Conservation (phyloP, 2,888 invertebrate species). For the Autographa gamma region DNA sequence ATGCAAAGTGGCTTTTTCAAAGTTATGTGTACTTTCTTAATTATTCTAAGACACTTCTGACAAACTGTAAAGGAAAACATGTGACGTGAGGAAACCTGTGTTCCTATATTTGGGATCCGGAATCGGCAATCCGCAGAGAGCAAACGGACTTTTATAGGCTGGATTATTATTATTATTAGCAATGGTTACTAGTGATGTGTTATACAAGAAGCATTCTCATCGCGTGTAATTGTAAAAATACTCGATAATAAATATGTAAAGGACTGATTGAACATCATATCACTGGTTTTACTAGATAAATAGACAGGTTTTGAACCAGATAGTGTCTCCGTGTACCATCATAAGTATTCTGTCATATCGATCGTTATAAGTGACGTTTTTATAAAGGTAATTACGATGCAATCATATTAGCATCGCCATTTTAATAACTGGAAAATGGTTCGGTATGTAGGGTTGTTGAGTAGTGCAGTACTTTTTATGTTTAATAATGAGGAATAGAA, state of each 20-base stretch:
- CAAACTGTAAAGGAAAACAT: too few species aligned
- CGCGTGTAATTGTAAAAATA: slow-evolving; percentile 12
- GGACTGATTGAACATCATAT: slow-evolving; percentile 2
- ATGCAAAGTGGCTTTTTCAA: too few species aligned
- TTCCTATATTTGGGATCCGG: too few species aligned
- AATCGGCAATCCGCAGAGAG: too few species aligned
- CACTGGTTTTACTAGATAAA: neutral
- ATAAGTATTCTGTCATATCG: neutral
- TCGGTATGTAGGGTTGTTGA: neutral
- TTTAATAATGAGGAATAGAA: too few species aligned
- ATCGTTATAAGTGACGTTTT: neutral
- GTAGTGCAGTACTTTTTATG: neutral
- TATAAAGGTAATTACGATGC: slow-evolving; percentile 1
- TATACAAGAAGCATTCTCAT: neutral
- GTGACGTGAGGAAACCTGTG: too few species aligned
- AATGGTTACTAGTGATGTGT: too few species aligned
- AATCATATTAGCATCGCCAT: slow-evolving; percentile 12
- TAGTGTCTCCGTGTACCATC: neutral
- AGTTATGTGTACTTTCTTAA: too few species aligned
- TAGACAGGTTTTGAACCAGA: neutral
- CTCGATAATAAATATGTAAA: slow-evolving; percentile 15
- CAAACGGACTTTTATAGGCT: too few species aligned
- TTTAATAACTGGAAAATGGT: slow-evolving; percentile 6
- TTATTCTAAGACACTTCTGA: too few species aligned
- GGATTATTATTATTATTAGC: too few species aligned